Percentiles rank a stretch among this genome's conserved stretches.
Conservation (phyloP, 2,797 vertebrate genomes). For the Eulemur albifrons region DNA sequence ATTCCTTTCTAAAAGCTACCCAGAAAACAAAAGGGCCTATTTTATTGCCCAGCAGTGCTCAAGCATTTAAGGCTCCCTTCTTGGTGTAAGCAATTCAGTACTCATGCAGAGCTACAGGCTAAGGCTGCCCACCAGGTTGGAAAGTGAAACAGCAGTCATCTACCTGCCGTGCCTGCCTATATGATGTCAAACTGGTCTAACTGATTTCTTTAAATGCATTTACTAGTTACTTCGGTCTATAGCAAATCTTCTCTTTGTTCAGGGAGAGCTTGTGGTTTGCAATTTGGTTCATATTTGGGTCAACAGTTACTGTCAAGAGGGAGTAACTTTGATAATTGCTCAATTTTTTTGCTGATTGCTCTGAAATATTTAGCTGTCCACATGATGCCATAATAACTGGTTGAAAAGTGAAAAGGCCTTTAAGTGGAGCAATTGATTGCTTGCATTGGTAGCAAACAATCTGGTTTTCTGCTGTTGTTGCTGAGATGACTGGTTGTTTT, state of each 20-base stretch:
- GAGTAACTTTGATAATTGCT: conserved; percentile 36
- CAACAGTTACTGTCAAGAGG: conserved; percentile 37
- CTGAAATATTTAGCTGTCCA: conserved; percentile 33
- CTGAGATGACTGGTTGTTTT: background rate
- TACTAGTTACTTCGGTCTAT: background rate
- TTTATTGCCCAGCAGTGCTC: background rate
- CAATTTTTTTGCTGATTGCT: background rate
- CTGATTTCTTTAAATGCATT: background rate
- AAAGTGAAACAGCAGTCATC: background rate
- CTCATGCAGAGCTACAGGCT: background rate
- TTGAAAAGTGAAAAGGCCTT: background rate
- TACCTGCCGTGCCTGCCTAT: background rate
- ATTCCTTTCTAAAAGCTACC: conserved; percentile 31
- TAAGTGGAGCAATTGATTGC: background rate
- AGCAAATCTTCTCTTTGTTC: conserved; percentile 27
- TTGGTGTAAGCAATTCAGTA: background rate
- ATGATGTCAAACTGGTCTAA: background rate
- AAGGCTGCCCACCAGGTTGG: background rate
- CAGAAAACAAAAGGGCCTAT: conserved; percentile 22
- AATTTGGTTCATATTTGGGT: conserved; percentile 28
- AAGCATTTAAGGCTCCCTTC: background rate
- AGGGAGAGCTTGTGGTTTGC: background rate
- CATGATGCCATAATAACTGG: background rate
- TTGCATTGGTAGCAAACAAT: background rate
- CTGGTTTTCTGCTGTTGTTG: conserved; percentile 10